Base-by-base conservation (phyloP, 1,140 invertebrate species). In the Amyelois transitella region DNA sequence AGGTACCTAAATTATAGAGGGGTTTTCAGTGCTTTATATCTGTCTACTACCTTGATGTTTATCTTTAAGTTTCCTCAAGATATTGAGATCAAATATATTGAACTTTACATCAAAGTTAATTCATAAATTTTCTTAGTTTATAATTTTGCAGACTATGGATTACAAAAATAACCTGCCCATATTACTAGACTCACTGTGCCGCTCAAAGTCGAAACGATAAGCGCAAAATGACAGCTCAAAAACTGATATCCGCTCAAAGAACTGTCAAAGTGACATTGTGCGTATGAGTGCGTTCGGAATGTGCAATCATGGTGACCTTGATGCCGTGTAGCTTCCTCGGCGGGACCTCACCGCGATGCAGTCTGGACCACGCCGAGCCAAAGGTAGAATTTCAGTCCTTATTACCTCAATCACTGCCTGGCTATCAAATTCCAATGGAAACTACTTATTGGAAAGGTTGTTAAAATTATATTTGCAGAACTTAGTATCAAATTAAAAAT, bases 321-420 rank as follows among this genome's bases (percentile, higher is more conserved):
- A 87, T 87, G 84, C 84, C 84, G 79, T 88, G 84, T 72, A 77
- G 75, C 69, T 88, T 81, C 79, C 84, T 88, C 72, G 79, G 70
- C 48, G 66, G 80, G 53, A 68, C 76, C 28, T 84, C 81, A 21
- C 80, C 84, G 71, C 74, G 82, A 60, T 88, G 82, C 84, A 81
- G 76, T 66, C 67, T 88, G 73, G 82, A 86, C 32, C 81, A 85
- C 76, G 65, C 77, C 60, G 84, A 88, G 59, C 82, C 84, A 50
- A 88, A 88, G 84, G 84, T 86, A 68, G 85, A 79, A 75, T 63
- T 67, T 28, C 12, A 28, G 12, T 55, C 62, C 54, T 57, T 64
- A 38, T 49, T 59, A 44, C 38, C 59, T 66, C 68, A 71, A 62
- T 62, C 60, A 55, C 55, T 63, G 32, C 1, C n/a, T n/a, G n/a